Evolutionary conservation across 2,888 invertebrate genomes (phyloP).

Genomic region (Spodoptera littoralis): DNA sequence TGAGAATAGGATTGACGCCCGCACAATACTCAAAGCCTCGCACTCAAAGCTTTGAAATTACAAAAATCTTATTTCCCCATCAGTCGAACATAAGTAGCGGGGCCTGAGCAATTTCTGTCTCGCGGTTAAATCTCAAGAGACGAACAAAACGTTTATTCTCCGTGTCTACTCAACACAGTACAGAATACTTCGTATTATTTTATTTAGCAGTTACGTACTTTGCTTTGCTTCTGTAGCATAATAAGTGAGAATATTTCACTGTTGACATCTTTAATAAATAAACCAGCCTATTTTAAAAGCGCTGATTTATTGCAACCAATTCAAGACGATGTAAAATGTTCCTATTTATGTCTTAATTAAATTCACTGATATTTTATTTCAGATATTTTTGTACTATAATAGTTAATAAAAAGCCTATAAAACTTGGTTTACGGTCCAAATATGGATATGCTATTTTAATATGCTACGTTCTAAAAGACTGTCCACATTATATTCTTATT

Average conservation of each 20-base stretch:
- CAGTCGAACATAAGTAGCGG: conserved; percentile 52
- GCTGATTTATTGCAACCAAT: too few relatives aligned
- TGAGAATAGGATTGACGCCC: conserved; percentile 43
- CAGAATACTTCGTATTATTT: conserved; percentile 42
- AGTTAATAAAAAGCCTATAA: background rate
- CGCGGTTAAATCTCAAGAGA: conserved; percentile 50
- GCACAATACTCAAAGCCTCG: conserved; percentile 44
- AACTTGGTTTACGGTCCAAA: background rate
- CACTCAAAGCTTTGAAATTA: conserved; percentile 44
- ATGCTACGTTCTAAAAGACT: background rate
- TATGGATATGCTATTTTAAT: background rate
- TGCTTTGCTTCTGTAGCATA: conserved; percentile 4
- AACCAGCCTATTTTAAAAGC: too few relatives aligned
- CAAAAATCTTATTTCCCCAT: conserved; percentile 54
- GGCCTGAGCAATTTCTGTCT: conserved; percentile 52
- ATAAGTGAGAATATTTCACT: background rate
- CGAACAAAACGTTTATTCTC: conserved; percentile 51
- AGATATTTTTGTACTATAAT: background rate
- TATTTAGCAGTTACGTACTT: conserved; percentile 41
- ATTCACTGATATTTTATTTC: too few relatives aligned
- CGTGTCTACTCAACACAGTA: conserved; percentile 31
- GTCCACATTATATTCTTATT: conserved; percentile 15
- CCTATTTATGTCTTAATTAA: too few relatives aligned
- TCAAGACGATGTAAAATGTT: too few relatives aligned
- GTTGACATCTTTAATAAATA: too few relatives aligned